Evolutionary conservation across 2,797 vertebrate species (phyloP).

Genomic region (Morus bassanus): DNA sequence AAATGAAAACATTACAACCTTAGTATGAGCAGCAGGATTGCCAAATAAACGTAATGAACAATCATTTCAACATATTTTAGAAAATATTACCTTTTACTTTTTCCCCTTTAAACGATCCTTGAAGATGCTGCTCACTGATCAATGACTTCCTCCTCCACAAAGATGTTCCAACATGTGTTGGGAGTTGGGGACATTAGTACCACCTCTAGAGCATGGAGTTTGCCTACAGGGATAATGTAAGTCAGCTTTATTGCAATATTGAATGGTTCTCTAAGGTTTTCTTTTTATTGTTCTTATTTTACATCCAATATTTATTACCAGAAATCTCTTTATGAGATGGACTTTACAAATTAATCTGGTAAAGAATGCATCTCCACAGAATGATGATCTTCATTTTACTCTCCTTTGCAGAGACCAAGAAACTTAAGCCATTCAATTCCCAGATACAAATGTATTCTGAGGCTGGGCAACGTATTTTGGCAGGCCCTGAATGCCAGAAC

Average conservation of each 20-base stretch:
- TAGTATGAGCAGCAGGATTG: slow-evolving; percentile 60
- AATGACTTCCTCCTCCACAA: slow-evolving; percentile 62
- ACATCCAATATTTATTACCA: not conserved
- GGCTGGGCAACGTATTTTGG: not conserved
- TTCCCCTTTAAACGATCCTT: slow-evolving; percentile 38
- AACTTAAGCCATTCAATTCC: not conserved
- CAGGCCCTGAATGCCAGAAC: slow-evolving; percentile 24
- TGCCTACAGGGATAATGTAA: slow-evolving; percentile 54
- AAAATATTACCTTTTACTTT: slow-evolving; percentile 57
- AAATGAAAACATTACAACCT: slow-evolving; percentile 20
- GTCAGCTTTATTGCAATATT: slow-evolving; percentile 59
- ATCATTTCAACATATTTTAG: not conserved
- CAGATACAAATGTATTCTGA: slow-evolving; percentile 9
- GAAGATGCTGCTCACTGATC: slow-evolving; percentile 43
- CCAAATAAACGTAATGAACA: slow-evolving; percentile 39
- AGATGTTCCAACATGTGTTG: slow-evolving; percentile 63
- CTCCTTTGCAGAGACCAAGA: slow-evolving; percentile 10
- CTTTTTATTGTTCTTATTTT: slow-evolving; percentile 68
- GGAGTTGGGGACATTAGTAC: slow-evolving; percentile 48
- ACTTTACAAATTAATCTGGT: slow-evolving; percentile 14
- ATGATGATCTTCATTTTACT: slow-evolving; percentile 24
- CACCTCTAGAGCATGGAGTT: slow-evolving; percentile 63
- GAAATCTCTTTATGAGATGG: not conserved
- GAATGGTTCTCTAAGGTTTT: slow-evolving; percentile 58
- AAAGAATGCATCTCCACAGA: slow-evolving; percentile 24